Evolutionary conservation across 1,140 invertebrate genomes (phyloP).

Genomic region (Lordiphosa mommai): DNA sequence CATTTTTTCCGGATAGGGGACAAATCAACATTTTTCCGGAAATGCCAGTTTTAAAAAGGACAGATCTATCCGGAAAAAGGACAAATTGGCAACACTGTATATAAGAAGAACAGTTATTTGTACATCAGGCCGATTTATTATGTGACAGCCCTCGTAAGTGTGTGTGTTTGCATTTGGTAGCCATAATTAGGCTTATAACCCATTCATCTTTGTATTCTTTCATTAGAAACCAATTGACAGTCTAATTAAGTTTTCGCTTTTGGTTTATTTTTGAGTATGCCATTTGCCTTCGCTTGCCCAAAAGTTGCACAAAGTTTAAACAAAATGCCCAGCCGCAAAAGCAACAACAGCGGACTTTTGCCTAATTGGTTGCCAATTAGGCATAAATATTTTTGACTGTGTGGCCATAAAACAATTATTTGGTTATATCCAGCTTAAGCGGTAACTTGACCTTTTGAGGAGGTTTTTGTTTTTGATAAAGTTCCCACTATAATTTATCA

Average conservation of each 20-base stretch:
- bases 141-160: background rate
- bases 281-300: constrained; percentile 24
- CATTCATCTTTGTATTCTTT: constrained; percentile 59
- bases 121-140: no score
- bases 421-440: constrained; percentile 1
- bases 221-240: constrained; percentile 67
- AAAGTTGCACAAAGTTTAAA: constrained; percentile 43
- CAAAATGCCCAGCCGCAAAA: constrained; percentile 11
- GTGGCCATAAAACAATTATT: constrained; percentile 46
- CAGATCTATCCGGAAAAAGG: no score
- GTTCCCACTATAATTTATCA: background rate
- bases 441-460: background rate
- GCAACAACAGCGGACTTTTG: constrained; percentile 19
- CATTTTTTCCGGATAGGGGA: no score
- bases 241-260: constrained; percentile 63
- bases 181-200: constrained; percentile 63
- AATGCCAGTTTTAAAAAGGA: no score
- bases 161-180: constrained; percentile 25
- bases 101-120: no score
- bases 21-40: no score
- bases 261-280: background rate
- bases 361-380: constrained; percentile 47
- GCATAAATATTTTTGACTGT: constrained; percentile 45
- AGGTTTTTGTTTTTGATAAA: constrained; percentile 20
- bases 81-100: no score